These are phyloP conservation scores for Pimpla rufipes DNA, from an alignment of 2,888 invertebrate species.

Conservation along the genomic window DNA sequence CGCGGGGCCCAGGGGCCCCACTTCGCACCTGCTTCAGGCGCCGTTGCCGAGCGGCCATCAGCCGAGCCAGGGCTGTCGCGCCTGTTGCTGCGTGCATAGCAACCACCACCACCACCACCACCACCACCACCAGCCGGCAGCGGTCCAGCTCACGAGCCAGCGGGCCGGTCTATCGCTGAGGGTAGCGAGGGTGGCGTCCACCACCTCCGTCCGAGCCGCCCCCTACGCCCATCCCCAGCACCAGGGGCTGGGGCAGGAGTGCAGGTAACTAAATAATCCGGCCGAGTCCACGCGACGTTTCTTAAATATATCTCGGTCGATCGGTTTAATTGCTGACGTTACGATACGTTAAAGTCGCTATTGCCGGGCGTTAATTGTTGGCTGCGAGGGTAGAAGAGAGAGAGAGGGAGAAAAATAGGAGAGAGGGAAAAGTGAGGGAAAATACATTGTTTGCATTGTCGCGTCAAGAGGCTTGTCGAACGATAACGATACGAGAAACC, in stretches of 20 bases:
- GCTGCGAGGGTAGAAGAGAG: too few relatives aligned
- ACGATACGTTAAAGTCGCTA: too few relatives aligned
- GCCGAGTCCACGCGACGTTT: conserved; percentile 53
- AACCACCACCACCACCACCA: conserved; percentile 82
- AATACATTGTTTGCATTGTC: too few relatives aligned
- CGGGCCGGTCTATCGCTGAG: conserved; percentile 84
- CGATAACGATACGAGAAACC: conserved; percentile 21
- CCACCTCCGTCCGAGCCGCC: conserved; percentile 85
- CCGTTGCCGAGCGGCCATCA: conserved; percentile 66
- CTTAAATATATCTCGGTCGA: too few relatives aligned
- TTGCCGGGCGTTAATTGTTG: conserved; percentile 42
- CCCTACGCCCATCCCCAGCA: conserved; percentile 85
- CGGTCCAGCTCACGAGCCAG: conserved; percentile 83
- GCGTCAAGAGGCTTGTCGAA: conserved; percentile 38
- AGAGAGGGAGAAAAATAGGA: too few relatives aligned
- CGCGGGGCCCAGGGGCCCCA: conserved; percentile 84
- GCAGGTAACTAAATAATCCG: conserved; percentile 82
- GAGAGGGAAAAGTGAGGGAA: too few relatives aligned
- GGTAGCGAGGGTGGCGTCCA: conserved; percentile 86
- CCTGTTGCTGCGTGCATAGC: conserved; percentile 83
- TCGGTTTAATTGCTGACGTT: too few relatives aligned
- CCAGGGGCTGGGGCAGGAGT: conserved; percentile 85
- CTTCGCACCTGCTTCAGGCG: conserved; percentile 75
- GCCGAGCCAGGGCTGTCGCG: conserved; percentile 80
- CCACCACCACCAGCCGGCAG: conserved; percentile 80